These are phyloP conservation scores for Sebastes cheni DNA, from an alignment of 2,797 vertebrate species.

Conservation along the genomic window DNA sequence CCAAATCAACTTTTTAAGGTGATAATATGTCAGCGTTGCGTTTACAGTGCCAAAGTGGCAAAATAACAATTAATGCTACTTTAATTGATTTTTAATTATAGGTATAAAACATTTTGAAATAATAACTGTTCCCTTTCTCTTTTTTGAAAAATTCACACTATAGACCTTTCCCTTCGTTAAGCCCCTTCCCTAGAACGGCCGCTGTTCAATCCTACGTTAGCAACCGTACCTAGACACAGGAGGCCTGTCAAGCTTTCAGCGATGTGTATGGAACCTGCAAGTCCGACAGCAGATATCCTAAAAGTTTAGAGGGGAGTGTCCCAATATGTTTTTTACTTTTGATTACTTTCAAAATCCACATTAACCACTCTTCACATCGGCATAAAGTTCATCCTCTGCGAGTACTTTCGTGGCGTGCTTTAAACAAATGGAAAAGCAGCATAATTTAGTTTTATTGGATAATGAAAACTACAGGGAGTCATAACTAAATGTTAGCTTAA, in stretches of 20 bases:
- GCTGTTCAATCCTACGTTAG: background rate
- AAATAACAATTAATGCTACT: background rate
- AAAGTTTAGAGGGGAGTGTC: too few relatives aligned
- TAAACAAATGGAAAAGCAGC: too few relatives aligned
- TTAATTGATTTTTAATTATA: background rate
- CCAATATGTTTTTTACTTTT: too few relatives aligned
- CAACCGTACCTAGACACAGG: background rate
- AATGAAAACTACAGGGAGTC: too few relatives aligned
- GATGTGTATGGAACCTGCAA: too few relatives aligned
- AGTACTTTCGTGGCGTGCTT: too few relatives aligned
- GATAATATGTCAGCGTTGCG: background rate
- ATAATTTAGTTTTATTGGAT: too few relatives aligned
- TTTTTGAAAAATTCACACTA: background rate
- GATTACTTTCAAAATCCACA: too few relatives aligned
- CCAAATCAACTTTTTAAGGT: background rate
- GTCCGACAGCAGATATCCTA: too few relatives aligned
- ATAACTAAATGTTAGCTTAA: too few relatives aligned
- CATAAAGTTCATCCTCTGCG: too few relatives aligned
- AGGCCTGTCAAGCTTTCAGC: background rate
- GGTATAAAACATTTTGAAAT: background rate
- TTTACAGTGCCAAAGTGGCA: background rate
- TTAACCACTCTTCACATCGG: too few relatives aligned
- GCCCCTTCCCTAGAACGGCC: background rate
- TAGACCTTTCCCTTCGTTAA: fast-evolving
- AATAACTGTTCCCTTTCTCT: background rate